Percentiles rank a stretch among this genome's conserved stretches.
Evolutionary conservation across 2,797 vertebrate species (phyloP).

Genomic region (Ptychobarbus kaznakovi): DNA sequence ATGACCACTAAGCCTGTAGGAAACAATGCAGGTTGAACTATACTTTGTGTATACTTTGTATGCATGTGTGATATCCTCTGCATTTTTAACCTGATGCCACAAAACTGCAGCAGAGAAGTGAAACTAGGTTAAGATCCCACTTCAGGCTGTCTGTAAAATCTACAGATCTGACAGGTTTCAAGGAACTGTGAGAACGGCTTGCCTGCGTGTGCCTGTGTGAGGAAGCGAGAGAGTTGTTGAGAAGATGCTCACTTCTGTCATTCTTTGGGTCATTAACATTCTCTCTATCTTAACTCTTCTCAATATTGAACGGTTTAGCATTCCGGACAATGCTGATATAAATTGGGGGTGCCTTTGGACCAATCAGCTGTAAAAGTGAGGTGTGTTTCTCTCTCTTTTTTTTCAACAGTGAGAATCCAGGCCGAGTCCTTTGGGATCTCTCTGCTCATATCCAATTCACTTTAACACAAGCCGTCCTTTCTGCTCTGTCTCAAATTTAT

Average conservation of each 20-base stretch:
- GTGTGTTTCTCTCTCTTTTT: constrained; percentile 40
- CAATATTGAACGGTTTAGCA: constrained; percentile 24
- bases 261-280: constrained; percentile 18
- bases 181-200: neutral
- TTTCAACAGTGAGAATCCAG: constrained; percentile 51
- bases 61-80: constrained; percentile 40
- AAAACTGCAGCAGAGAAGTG: constrained; percentile 29
- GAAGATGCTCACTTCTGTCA: neutral
- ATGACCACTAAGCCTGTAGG: constrained; percentile 33
- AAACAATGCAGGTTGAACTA: constrained; percentile 50
- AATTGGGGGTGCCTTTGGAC: constrained; percentile 31
- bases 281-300: constrained; percentile 11
- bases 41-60: neutral
- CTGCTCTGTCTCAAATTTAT: constrained; percentile 47
- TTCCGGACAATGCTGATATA: neutral
- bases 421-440: constrained; percentile 53
- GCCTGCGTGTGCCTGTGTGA: neutral
- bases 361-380: constrained; percentile 31
- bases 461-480: constrained; percentile 53
- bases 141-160: constrained; percentile 28
- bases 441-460: constrained; percentile 58
- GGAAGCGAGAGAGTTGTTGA: neutral
- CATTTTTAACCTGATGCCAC: constrained; percentile 48
- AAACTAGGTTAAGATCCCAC: constrained; percentile 41
- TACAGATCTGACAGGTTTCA: constrained; percentile 24